Percentiles rank a stretch among this genome's conserved stretches.
These are phyloP conservation scores for Nothura maculosa DNA, from an alignment of 2,797 vertebrate species.

Conservation along the genomic window DNA sequence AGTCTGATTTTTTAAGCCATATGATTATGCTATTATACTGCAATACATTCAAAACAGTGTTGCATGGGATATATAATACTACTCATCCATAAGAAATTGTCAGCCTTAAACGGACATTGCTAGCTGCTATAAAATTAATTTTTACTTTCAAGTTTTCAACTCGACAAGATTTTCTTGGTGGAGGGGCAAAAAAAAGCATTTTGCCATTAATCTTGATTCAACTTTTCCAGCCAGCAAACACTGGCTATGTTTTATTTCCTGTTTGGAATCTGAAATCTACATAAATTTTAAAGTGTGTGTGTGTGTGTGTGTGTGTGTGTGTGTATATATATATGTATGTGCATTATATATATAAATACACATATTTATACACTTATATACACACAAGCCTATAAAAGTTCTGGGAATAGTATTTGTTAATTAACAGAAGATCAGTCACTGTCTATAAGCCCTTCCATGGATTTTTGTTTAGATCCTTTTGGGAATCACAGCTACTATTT, in stretches of 20 bases:
- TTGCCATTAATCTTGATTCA: conserved; percentile 30
- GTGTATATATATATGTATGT: no score
- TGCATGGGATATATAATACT: background rate
- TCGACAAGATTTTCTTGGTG: conserved; percentile 10
- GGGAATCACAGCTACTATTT: conserved; percentile 2
- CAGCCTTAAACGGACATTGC: conserved; percentile 66
- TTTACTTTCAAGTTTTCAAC: conserved; percentile 31
- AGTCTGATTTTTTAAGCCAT: conserved; percentile 25
- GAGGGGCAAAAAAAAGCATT: conserved; percentile 34
- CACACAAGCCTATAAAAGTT: background rate
- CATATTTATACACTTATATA: background rate
- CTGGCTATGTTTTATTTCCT: background rate
- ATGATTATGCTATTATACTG: background rate
- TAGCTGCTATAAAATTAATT: conserved; percentile 27
- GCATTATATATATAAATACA: background rate
- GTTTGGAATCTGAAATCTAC: conserved; percentile 25
- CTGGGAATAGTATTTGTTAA: background rate
- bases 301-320: background rate
- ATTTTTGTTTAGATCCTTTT: background rate
- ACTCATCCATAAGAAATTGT: conserved; percentile 3
- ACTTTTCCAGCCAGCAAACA: conserved; percentile 12
- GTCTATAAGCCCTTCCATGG: background rate
- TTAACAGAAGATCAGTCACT: background rate
- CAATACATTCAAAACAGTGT: background rate
- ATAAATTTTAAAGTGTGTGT: background rate